phyloP scores from a whole-genome alignment of 2,113 vertebrate genomes.

The Plotosus lineatus region DNA sequence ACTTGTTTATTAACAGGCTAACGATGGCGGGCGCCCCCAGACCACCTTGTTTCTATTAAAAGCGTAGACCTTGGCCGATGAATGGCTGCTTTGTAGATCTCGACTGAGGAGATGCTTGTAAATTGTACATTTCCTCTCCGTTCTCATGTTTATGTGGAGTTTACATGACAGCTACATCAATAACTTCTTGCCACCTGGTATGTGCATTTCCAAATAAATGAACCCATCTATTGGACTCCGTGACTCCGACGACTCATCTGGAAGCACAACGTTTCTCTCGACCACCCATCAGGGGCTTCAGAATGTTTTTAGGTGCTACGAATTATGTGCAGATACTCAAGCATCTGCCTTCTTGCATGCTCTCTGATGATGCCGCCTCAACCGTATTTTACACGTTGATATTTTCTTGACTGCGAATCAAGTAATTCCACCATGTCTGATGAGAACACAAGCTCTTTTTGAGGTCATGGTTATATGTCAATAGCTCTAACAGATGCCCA shows the following conservation, averaged over 20 bases:
- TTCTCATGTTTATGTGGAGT: conserved; percentile 53
- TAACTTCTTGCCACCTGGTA: conserved; percentile 52
- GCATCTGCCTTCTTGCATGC: background rate
- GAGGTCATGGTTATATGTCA: conserved; percentile 44
- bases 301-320: conserved; percentile 21
- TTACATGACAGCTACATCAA: conserved; percentile 58
- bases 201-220: conserved; percentile 55
- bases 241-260: conserved; percentile 35
- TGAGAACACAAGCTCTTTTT: conserved; percentile 44
- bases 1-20: conserved; percentile 51
- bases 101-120: conserved; percentile 52
- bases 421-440: conserved; percentile 34
- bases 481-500: conserved; percentile 49
- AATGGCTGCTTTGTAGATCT: conserved; percentile 53
- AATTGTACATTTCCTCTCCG: conserved; percentile 55
- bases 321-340: background rate
- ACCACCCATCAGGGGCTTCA: conserved; percentile 39
- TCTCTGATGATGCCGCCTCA: conserved; percentile 4
- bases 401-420: conserved; percentile 26
- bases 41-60: conserved; percentile 58
- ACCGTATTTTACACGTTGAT: conserved; percentile 23
- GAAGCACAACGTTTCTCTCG: conserved; percentile 37
- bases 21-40: conserved; percentile 31
- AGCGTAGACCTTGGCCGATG: conserved; percentile 38
- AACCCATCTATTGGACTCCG: conserved; percentile 51